Evolutionary conservation across 2,113 vertebrate genomes (phyloP).

Genomic region (Malurus cyaneus): DNA sequence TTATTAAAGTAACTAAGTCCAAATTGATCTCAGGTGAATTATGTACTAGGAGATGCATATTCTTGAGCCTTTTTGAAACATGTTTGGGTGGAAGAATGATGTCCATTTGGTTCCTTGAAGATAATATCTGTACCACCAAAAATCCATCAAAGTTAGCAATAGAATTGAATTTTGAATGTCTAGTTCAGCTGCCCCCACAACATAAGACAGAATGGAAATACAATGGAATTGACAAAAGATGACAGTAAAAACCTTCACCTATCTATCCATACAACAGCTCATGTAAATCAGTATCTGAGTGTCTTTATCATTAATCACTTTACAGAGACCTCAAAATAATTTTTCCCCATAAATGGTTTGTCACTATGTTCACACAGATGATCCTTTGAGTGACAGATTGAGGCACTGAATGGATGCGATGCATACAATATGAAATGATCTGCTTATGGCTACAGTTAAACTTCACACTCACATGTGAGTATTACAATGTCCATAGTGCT

Average conservation of each 20-base stretch:
- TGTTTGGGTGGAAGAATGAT: not conserved
- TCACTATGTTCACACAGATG: not conserved
- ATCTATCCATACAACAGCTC: not conserved
- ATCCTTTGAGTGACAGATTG: not conserved
- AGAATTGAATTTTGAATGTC: not conserved
- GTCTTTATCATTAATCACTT: not conserved
- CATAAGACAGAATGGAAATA: not conserved
- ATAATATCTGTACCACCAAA: not conserved
- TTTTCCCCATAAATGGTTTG: not conserved
- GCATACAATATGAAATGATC: not conserved
- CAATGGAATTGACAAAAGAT: not conserved
- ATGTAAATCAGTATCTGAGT: not conserved
- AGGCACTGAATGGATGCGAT: not conserved
- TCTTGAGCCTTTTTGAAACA: not conserved
- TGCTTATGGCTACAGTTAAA: not conserved
- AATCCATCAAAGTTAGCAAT: not conserved
- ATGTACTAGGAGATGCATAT: not conserved
- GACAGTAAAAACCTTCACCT: not conserved
- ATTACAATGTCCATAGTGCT: not conserved
- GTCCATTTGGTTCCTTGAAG: not conserved
- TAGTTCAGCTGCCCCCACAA: not conserved
- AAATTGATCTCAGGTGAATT: not conserved
- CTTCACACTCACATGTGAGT: not conserved
- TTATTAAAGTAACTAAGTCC: not conserved
- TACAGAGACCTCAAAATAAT: not conserved